Base-by-base conservation (phyloP, 2,113 vertebrate genomes). In the Zonotrichia leucophrys region DNA sequence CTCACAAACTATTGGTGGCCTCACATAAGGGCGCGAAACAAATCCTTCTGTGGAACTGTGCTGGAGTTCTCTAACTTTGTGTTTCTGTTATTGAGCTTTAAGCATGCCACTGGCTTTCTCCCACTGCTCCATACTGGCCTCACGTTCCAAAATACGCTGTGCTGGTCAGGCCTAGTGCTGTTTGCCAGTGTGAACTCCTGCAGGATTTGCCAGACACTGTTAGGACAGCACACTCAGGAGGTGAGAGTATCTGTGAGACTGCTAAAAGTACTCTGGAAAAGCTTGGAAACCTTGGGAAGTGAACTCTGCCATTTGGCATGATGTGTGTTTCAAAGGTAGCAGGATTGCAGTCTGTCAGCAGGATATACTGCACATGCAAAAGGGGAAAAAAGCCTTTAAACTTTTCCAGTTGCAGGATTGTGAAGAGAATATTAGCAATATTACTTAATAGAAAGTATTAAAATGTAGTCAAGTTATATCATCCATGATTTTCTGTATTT, bases 31-130 rank as follows among this genome's bases (percentile, higher is more conserved):
- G 49, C 28, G 42, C 1, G 0, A 17, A 55, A 24, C 21, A 47
- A 67, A 63, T 20, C 4, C 8, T 70, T 35, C 59, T 47, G 31
- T 4, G 2, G 50, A 77, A 50, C n/a, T 3, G 7, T 0, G 0
- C n/a, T 44, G 42, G 83, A 66, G 35, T n/a, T 39, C 66, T 82
- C 63, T 30, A 52, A 67, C 17, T 60, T 24, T 30, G 20, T 53
- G 39, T 42, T 79, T 76, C 27, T 53, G 24, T 46, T n/a, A 20
- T 0, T 27, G 33, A 21, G 41, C 23, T 70, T 66, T 31, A 46
- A 30, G 17, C 24, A n/a, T 30, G 39, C 19, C 56, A 18, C 20
- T 78, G 62, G 47, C 37, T 89, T 94, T 52, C n/a, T 70, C 30
- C 41, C 56, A 31, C 37, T 58, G 83, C 56, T 87, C 41, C 56